These are phyloP conservation scores for Halictus rubicundus DNA, from an alignment of 1,140 invertebrate genomes.

Conservation along the genomic window DNA sequence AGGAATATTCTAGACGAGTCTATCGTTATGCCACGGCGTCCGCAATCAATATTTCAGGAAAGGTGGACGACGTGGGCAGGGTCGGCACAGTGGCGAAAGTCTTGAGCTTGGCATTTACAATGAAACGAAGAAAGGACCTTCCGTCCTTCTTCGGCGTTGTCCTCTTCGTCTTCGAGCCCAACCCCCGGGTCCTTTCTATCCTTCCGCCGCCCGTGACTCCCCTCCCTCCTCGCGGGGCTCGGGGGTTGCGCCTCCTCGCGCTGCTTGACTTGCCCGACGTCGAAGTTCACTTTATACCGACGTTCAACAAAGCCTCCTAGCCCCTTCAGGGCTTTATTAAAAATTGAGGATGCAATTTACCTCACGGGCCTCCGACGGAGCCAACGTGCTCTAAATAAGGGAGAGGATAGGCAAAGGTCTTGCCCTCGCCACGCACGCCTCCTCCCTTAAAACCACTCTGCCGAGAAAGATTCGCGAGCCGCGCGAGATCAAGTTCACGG, in stretches of 20 bases:
- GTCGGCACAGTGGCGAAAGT: constrained; percentile 52
- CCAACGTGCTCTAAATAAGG: constrained; percentile 74
- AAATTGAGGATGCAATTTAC: constrained; percentile 78
- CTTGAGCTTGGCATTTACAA: constrained; percentile 66
- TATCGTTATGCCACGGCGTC: constrained; percentile 61
- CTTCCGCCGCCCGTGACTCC: constrained; percentile 18
- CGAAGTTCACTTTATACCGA: constrained; percentile 75
- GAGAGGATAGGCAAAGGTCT: constrained; percentile 52
- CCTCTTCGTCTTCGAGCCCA: constrained; percentile 34
- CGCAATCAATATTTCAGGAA: constrained; percentile 70
- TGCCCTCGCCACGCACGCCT: constrained; percentile 11
- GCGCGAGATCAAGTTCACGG: background rate
- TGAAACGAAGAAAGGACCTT: constrained; percentile 66
- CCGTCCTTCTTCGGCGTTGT: constrained; percentile 45
- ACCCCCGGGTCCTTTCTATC: constrained; percentile 22
- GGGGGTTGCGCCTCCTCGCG: constrained; percentile 39
- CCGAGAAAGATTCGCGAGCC: constrained; percentile 40
- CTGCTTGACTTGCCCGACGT: constrained; percentile 72
- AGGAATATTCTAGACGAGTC: constrained; percentile 66
- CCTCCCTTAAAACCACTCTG: constrained; percentile 17
- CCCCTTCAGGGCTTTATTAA: constrained; percentile 75
- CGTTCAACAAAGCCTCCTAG: constrained; percentile 73
- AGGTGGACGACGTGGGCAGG: constrained; percentile 62
- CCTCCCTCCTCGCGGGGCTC: constrained; percentile 5
- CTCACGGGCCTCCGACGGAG: constrained; percentile 62